Evolutionary conservation across 2,797 vertebrate genomes (phyloP).

Genomic region (Spinibarbus caldwelli): DNA sequence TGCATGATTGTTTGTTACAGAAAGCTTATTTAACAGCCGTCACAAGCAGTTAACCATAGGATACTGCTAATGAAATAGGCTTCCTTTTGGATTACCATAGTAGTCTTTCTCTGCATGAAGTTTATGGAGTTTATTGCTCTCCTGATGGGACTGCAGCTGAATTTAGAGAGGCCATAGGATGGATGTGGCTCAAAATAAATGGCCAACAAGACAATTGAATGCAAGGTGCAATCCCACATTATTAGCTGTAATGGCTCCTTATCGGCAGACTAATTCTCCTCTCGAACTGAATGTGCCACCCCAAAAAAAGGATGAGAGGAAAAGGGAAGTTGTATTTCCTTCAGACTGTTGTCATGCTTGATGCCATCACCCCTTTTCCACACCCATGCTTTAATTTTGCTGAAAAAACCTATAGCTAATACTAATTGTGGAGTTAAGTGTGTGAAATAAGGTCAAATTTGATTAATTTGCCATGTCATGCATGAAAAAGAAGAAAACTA

Average conservation of each 20-base stretch:
- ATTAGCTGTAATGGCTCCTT: constrained; percentile 68
- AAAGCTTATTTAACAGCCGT: not conserved
- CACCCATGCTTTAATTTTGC: not conserved
- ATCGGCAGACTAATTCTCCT: constrained; percentile 76
- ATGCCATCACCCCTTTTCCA: not conserved
- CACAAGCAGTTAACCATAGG: not conserved
- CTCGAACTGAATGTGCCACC: constrained; percentile 70
- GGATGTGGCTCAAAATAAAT: constrained; percentile 73
- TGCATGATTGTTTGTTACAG: not conserved
- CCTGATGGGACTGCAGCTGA: constrained; percentile 1
- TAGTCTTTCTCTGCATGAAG: constrained; percentile 1
- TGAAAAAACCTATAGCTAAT: not conserved
- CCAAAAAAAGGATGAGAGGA: constrained; percentile 71
- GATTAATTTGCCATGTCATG: not conserved
- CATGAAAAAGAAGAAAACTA: not conserved
- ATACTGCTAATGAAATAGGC: not conserved
- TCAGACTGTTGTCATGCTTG: constrained; percentile 2
- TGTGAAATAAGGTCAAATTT: not conserved
- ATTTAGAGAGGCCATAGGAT: constrained; percentile 52
- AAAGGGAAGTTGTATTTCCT: constrained; percentile 60
- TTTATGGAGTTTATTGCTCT: constrained; percentile 24
- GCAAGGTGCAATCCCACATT: constrained; percentile 65
- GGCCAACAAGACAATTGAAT: constrained; percentile 64
- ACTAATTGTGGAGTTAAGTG: not conserved
- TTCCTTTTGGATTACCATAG: constrained; percentile 1